Conservation (phyloP, 2,113 vertebrate species). For the Muntiacus reevesi region DNA sequence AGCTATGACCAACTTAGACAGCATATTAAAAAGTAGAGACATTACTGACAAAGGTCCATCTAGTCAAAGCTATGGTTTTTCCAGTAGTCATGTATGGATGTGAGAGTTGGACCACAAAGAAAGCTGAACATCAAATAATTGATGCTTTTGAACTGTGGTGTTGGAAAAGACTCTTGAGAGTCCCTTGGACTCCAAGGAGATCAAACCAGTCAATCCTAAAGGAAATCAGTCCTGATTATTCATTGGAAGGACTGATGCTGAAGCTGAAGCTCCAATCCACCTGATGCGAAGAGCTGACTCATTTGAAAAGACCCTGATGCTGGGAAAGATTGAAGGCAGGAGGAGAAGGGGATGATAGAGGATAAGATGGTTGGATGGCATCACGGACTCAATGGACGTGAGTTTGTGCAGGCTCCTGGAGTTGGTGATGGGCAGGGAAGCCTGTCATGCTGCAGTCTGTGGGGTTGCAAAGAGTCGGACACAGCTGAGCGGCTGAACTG, state of each 20-base stretch:
- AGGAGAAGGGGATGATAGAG: not conserved
- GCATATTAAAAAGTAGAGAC: not conserved
- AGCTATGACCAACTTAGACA: not conserved
- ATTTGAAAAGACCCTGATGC: not conserved
- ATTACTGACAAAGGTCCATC: not conserved
- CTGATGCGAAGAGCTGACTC: not conserved
- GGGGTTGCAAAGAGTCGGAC: not conserved
- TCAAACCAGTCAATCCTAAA: not conserved
- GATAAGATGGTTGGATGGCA: not conserved
- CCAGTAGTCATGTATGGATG: not conserved
- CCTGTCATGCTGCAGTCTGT: accelerated
- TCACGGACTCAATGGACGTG: not conserved
- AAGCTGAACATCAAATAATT: not conserved
- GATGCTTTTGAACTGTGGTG: not conserved
- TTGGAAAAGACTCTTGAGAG: not conserved
- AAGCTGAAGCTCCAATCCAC: not conserved
- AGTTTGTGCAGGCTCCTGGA: not conserved
- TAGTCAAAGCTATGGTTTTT: not conserved
- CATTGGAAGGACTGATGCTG: not conserved
- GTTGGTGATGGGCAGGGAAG: not conserved
- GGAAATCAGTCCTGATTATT: not conserved
- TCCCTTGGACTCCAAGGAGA: not conserved
- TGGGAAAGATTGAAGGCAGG: not conserved
- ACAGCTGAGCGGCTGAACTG: no score
- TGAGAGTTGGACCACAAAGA: not conserved